Percentiles rank a stretch among this genome's conserved stretches.
Evolutionary conservation across 2,113 vertebrate species (phyloP).

Genomic region (Cnemophilus loriae): DNA sequence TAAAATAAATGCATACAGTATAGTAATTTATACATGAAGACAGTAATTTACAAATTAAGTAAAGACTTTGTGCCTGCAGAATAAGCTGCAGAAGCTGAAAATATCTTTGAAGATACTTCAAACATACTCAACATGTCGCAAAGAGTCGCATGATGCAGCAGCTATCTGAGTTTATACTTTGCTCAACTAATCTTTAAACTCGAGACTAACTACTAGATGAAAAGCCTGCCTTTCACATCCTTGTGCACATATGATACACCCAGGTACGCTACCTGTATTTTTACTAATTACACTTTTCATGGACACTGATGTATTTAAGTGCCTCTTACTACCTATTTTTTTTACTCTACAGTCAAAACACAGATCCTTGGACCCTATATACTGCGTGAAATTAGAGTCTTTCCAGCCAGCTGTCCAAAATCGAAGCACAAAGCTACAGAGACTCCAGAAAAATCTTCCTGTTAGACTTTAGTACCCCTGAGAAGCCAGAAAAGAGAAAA

Average conservation of each 20-base stretch:
- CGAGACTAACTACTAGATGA: neutral
- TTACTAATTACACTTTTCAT: neutral
- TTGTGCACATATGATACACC: neutral
- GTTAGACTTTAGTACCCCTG: neutral
- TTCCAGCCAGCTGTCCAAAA: neutral
- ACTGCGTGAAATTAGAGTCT: neutral
- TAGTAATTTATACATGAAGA: conserved; percentile 33
- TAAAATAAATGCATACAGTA: conserved; percentile 17
- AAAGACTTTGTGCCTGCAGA: neutral
- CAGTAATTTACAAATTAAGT: conserved; percentile 52
- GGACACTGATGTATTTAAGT: neutral
- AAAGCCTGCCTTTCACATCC: neutral
- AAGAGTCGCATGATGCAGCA: neutral
- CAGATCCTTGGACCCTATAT: neutral
- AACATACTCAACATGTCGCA: neutral
- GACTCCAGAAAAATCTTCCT: neutral
- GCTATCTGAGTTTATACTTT: neutral
- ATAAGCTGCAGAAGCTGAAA: conserved; percentile 4
- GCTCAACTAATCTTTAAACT: neutral
- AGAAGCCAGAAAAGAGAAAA: neutral
- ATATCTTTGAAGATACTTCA: conserved; percentile 12
- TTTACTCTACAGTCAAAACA: neutral
- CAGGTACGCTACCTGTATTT: neutral
- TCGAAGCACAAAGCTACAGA: neutral
- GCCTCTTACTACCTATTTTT: neutral